Percentiles rank a stretch among this genome's conserved stretches.
Conservation (phyloP, 1,140 invertebrate genomes). For the Polypedilum vanderplanki region DNA sequence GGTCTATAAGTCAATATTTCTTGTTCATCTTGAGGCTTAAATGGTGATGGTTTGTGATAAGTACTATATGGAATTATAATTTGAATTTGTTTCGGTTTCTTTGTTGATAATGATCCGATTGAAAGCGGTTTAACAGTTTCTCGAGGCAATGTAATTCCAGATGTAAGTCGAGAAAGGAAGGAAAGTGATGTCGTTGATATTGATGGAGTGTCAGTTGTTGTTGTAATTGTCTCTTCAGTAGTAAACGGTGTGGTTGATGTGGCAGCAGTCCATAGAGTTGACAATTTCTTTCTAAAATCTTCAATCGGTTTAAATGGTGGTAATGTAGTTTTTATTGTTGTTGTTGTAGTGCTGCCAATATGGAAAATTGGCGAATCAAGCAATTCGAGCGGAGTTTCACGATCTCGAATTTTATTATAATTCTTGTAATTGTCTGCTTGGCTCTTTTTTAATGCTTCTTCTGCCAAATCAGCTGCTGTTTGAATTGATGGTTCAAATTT, state of each 20-base stretch:
- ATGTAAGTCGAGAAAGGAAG: no score
- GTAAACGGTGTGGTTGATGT: conserved; percentile 34
- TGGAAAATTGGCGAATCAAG: conserved; percentile 39
- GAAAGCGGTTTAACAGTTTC: conserved; percentile 31
- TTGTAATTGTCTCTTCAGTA: conserved; percentile 36
- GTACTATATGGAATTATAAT: conserved; percentile 70
- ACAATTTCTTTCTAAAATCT: neutral
- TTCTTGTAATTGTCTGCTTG: neutral
- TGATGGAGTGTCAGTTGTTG: conserved; percentile 39
- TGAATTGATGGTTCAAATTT: conserved; percentile 24
- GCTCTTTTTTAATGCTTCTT: neutral
- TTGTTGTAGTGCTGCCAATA: conserved; percentile 34
- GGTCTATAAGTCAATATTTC: conserved; percentile 38
- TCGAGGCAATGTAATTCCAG: conserved; percentile 34
- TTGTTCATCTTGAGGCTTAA: conserved; percentile 40
- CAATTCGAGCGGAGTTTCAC: conserved; percentile 39
- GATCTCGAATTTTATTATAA: conserved; percentile 25
- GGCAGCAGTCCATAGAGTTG: conserved; percentile 29
- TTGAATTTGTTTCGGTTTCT: conserved; percentile 55
- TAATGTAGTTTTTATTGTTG: conserved; percentile 36
- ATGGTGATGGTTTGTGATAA: conserved; percentile 53
- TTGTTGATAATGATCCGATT: conserved; percentile 33
- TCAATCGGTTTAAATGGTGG: conserved; percentile 10
- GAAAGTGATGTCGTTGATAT: conserved; percentile 38
- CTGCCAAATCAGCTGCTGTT: conserved; percentile 15